A percentile compares a stretch with the other conserved stretches of the same genome.
phyloP scores from a whole-genome alignment of 2,113 vertebrate genomes.

The Cinclus mexicanus region DNA sequence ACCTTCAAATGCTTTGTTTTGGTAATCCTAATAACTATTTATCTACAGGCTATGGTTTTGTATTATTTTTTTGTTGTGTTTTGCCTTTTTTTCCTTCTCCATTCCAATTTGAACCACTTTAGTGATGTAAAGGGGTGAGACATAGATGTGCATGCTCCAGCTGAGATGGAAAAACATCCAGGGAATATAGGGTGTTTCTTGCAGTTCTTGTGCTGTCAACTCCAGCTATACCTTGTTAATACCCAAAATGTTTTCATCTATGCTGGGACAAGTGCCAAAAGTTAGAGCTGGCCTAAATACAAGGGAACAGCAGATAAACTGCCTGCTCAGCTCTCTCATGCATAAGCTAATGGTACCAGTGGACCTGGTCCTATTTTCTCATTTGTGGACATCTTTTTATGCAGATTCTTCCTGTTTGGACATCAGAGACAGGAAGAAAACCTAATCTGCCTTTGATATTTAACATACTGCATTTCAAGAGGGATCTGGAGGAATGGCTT shows the following conservation, averaged over 20 bases:
- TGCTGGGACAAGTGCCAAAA: background rate
- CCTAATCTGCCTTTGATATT: slow-evolving; percentile 3
- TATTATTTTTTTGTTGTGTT: background rate
- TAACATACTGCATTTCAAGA: background rate
- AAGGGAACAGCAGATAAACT: background rate
- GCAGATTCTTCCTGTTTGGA: background rate
- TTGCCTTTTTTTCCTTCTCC: background rate
- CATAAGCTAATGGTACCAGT: background rate
- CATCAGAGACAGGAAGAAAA: background rate
- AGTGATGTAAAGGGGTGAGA: background rate
- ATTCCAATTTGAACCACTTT: background rate
- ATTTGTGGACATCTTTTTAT: background rate
- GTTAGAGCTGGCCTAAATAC: background rate
- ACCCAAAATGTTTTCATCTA: slow-evolving; percentile 6
- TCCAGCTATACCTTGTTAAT: background rate
- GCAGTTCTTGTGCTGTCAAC: background rate
- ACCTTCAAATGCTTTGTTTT: background rate
- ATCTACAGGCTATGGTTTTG: background rate
- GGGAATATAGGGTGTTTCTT: background rate
- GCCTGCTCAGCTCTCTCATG: background rate
- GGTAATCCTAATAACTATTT: background rate
- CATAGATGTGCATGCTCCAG: background rate
- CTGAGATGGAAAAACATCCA: background rate
- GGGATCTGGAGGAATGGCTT: background rate
- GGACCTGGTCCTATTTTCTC: background rate